phyloP scores from a whole-genome alignment of 1,140 invertebrate species.

The Bradysia coprophila region DNA sequence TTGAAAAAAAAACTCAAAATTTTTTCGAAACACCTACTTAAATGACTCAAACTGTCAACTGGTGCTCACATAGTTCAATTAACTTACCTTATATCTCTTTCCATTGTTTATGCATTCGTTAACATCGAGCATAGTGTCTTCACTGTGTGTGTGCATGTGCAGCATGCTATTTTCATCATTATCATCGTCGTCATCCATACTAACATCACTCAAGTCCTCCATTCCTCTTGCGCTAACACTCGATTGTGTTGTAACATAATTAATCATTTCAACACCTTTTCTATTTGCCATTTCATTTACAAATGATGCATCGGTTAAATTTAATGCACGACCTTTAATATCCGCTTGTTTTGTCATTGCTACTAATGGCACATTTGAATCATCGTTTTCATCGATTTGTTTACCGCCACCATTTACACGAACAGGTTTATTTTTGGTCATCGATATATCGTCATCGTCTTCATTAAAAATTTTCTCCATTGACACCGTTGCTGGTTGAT shows the following conservation, averaged over 20 bases:
- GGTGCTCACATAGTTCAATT: too few relatives aligned
- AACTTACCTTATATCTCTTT: slow-evolving; percentile 20
- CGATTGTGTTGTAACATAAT: not conserved
- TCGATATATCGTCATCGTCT: not conserved
- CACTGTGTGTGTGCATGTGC: not conserved
- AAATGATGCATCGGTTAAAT: not conserved
- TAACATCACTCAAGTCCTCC: slow-evolving; percentile 43
- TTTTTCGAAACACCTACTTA: too few relatives aligned
- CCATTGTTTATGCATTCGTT: slow-evolving; percentile 17
- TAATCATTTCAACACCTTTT: not conserved
- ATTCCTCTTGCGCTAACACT: slow-evolving; percentile 13
- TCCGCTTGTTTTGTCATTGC: not conserved
- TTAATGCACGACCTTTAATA: not conserved
- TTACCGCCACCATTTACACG: not conserved
- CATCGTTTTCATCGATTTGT: not conserved
- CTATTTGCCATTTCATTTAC: not conserved
- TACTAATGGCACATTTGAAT: not conserved
- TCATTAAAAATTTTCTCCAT: not conserved
- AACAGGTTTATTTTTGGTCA: not conserved
- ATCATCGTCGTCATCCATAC: slow-evolving; percentile 41
- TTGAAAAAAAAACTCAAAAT: too few relatives aligned
- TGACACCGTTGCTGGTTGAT: not conserved
- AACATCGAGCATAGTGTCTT: slow-evolving; percentile 5
- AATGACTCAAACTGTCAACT: too few relatives aligned
- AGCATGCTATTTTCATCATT: slow-evolving; percentile 15